Conservation (phyloP, 2,888 invertebrate genomes). For the Brenthis hecate region DNA sequence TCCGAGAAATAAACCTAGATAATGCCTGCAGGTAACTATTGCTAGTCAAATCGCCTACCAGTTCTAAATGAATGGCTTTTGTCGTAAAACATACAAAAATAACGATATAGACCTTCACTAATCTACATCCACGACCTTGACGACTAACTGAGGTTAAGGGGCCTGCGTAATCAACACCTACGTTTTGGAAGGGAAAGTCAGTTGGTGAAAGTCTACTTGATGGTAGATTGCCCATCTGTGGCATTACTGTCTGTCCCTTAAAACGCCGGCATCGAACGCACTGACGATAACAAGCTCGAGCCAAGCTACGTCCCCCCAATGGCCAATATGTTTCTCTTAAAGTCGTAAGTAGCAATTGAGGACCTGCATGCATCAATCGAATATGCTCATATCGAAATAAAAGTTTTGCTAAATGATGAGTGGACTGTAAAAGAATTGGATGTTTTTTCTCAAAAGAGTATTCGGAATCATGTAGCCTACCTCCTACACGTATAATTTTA, state of each 20-base stretch:
- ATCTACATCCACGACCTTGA: constrained; percentile 4
- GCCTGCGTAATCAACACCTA: not conserved
- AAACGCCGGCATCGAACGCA: not conserved
- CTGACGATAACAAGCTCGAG: not conserved
- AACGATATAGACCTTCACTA: constrained; percentile 26
- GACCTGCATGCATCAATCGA: constrained; percentile 6
- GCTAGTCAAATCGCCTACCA: constrained; percentile 36
- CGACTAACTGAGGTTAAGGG: not conserved
- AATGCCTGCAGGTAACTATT: constrained; percentile 28
- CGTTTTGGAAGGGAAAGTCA: not conserved
- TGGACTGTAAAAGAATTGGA: not conserved
- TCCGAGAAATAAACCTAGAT: constrained; percentile 33
- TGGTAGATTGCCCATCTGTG: constrained; percentile 4
- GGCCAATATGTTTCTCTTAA: constrained; percentile 7
- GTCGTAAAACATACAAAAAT: constrained; percentile 38
- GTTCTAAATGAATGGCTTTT: constrained; percentile 34
- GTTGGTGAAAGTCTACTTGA: not conserved
- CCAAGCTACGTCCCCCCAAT: constrained; percentile 12
- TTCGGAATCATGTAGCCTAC: not conserved
- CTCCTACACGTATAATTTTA: constrained; percentile 1
- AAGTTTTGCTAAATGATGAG: not conserved
- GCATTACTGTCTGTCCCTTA: not conserved
- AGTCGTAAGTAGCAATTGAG: not conserved
- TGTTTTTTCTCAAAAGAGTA: not conserved
- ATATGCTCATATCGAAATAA: constrained; percentile 5